Evolutionary conservation across 2,797 vertebrate species (phyloP), one percentile per base, ranked within the genome.

Genomic region (Caiman crocodilus): DNA sequence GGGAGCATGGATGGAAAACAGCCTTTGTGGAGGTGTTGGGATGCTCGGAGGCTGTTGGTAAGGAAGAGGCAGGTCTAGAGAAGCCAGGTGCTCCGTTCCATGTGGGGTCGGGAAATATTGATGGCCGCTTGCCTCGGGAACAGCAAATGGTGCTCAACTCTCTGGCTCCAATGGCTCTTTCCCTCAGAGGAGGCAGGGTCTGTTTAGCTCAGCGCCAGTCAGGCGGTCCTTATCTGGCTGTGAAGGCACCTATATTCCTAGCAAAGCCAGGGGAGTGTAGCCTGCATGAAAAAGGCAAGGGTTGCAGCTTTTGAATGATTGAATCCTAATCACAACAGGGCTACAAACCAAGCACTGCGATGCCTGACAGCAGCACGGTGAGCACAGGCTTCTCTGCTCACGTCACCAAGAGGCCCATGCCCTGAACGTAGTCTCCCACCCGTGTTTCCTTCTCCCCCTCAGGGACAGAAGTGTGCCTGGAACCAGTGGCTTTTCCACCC

Each of bases 241-340:
- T 56, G 56, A 1, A 32, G 81, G 3, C 18, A 32, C 79, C 14
- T 28, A 56, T 78, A 87, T 76, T 76, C 5, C 0, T 6, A 71
- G 85, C 50, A 50, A 56, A 57, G 74, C 90, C 10, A 87, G 11
- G 4, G 81, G 67, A 88, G 73, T 56, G 8, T 15, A 50, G 12
- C 57, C 55, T 0, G 3, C 1, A 59, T 25, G 42, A 50, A 50
- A 75, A 74, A 58, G 55, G 16, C 30, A 56, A 17, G 55, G 17
- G 14, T 57, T 23, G 28, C 57, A 57, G 20, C 0, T 60, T 18
- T n/a, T 21, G 16, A 3, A 50, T 58, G 3, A 20, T 85, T 1
- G 4, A 56, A 87, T 1, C 0, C 1, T 13, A 5, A 30, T 18
- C 64, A 73, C 67, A 9, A 0, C 0, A n/a, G 3, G 55, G 59